Percentiles rank a stretch among this genome's conserved stretches.
These are phyloP conservation scores for Agrotis exclamationis DNA, from an alignment of 2,888 invertebrate species.

Conservation along the genomic window DNA sequence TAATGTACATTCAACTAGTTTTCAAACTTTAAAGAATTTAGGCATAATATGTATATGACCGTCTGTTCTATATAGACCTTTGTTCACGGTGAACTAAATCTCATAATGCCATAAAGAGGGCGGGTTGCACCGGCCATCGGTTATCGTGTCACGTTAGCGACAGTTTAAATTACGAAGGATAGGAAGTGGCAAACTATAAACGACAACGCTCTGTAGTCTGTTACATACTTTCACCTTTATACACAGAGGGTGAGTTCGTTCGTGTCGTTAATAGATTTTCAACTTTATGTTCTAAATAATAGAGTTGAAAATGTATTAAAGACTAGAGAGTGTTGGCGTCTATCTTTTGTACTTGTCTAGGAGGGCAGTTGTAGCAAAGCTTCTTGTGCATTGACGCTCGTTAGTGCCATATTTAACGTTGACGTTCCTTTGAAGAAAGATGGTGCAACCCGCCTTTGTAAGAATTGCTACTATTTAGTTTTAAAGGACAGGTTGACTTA, in stretches of 20 bases:
- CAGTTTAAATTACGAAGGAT: constrained; percentile 34
- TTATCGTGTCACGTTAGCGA: constrained; percentile 25
- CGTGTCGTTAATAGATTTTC: no score
- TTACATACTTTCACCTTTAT: no score
- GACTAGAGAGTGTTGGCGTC: no score
- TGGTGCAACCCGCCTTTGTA: constrained; percentile 16
- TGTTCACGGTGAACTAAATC: constrained; percentile 34
- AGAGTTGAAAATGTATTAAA: no score
- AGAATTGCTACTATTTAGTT: constrained; percentile 42
- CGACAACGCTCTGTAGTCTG: no score
- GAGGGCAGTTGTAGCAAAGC: constrained; percentile 38
- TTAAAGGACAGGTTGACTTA: constrained; percentile 1
- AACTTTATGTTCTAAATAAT: no score
- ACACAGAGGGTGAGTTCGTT: no score
- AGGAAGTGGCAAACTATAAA: neutral
- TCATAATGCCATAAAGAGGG: constrained; percentile 58
- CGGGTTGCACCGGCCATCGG: constrained; percentile 24
- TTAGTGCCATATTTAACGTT: constrained; percentile 58
- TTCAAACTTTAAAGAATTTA: constrained; percentile 64
- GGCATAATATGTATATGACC: constrained; percentile 64
- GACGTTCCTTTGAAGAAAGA: constrained; percentile 34
- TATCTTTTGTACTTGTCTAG: no score
- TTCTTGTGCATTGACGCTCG: constrained; percentile 58
- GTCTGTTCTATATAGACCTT: constrained; percentile 63
- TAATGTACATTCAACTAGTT: constrained; percentile 69